A percentile compares a stretch with the other conserved stretches of the same genome.
Conservation (phyloP, 1,140 invertebrate genomes). For the Papilio polyxenes region DNA sequence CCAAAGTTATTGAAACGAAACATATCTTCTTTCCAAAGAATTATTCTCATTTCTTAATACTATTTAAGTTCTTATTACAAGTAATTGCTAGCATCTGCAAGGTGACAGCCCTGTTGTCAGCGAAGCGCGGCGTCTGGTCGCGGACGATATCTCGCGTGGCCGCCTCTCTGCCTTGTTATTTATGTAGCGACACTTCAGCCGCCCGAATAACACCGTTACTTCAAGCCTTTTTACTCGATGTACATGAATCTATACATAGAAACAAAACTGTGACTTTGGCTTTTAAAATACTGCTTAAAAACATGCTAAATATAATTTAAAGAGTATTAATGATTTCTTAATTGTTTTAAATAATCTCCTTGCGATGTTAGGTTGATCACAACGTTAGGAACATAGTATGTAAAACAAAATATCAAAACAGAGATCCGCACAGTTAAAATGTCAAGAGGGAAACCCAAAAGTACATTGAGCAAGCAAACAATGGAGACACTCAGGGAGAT, state of each 20-base stretch:
- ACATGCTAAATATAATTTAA: too few relatives aligned
- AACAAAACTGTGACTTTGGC: background rate
- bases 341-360: background rate
- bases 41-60: too few relatives aligned
- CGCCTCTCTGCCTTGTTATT: constrained; percentile 20
- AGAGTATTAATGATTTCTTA: too few relatives aligned
- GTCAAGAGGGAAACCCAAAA: constrained; percentile 22
- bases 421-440: constrained; percentile 7
- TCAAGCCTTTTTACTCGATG: background rate
- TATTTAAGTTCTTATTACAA: background rate
- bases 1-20: too few relatives aligned
- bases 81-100: background rate
- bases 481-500: constrained; percentile 38
- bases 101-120: background rate
- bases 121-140: constrained; percentile 6
- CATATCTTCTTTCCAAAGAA: too few relatives aligned
- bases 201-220: constrained; percentile 1
- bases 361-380: background rate
- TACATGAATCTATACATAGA: background rate
- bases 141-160: constrained; percentile 34
- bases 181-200: constrained; percentile 20
- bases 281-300: too few relatives aligned
- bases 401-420: background rate
- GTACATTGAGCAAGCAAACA: constrained; percentile 22
- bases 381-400: background rate